A percentile compares a stretch with the other conserved stretches of the same genome.
phyloP scores from a whole-genome alignment of 1,140 invertebrate genomes.

The Drosophila miranda region DNA sequence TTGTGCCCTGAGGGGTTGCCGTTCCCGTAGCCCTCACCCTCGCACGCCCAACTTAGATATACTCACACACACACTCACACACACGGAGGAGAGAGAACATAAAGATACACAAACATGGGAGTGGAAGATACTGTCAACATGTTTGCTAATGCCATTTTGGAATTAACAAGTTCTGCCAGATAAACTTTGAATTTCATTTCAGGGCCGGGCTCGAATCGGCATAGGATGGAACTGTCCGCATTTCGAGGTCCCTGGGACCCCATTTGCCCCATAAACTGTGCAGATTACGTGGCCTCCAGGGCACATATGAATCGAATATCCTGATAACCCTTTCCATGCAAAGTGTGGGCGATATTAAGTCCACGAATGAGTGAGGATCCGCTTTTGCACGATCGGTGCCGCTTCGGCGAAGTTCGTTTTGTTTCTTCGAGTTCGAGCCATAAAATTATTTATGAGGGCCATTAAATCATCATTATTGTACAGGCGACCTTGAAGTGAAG shows the following conservation, averaged over 20 bases:
- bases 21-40: neutral
- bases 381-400: conserved; percentile 33
- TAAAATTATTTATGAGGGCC: conserved; percentile 78
- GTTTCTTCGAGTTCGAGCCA: conserved; percentile 47
- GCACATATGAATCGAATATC: neutral
- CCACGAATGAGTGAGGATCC: neutral
- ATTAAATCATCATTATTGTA: conserved; percentile 82
- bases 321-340: conserved; percentile 20
- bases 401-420: conserved; percentile 9
- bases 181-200: conserved; percentile 79
- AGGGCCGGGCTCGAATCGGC: conserved; percentile 28
- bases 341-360: neutral
- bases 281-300: conserved; percentile 26
- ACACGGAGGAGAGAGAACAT: conserved; percentile 24
- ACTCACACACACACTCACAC: conserved; percentile 3
- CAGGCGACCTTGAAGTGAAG: conserved; percentile 60
- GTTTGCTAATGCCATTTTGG: conserved; percentile 74
- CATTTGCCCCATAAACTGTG: conserved; percentile 43
- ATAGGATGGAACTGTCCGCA: conserved; percentile 24
- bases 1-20: conserved; percentile 25
- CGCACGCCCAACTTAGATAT: conserved; percentile 6
- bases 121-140: conserved; percentile 71
- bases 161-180: conserved; percentile 77
- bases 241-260: neutral
- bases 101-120: conserved; percentile 41